These are phyloP conservation scores for Corvus cornix DNA, from an alignment of 2,113 vertebrate species.

Conservation along the genomic window DNA sequence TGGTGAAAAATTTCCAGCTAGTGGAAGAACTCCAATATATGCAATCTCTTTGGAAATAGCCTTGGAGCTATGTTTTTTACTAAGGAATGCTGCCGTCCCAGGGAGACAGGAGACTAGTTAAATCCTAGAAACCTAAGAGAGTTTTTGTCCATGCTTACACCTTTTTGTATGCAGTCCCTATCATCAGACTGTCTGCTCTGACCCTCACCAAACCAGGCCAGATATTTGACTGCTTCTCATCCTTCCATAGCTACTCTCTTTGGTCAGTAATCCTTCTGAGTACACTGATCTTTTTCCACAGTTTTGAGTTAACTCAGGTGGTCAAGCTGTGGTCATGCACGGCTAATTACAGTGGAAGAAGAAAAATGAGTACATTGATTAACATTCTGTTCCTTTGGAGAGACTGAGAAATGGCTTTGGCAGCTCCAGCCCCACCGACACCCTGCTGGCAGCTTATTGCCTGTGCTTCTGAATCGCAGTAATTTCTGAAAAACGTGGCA, in stretches of 20 bases:
- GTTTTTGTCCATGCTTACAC: neutral
- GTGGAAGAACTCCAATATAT: neutral
- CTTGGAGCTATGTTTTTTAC: neutral
- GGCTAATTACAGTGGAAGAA: neutral
- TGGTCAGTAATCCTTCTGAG: neutral
- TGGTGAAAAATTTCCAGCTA: neutral
- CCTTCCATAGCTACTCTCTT: neutral
- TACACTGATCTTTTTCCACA: neutral
- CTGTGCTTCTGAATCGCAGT: neutral
- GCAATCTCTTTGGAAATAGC: neutral
- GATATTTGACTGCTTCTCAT: neutral
- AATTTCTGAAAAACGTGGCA: neutral
- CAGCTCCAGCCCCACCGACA: neutral
- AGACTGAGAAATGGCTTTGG: neutral
- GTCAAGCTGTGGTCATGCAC: neutral
- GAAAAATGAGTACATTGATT: neutral
- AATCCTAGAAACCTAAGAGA: neutral
- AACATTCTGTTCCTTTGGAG: conserved; percentile 5
- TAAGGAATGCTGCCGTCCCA: neutral
- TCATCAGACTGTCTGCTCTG: neutral
- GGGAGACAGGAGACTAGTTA: neutral
- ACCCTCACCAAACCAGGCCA: neutral
- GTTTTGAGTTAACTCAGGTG: neutral
- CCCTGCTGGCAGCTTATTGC: neutral
- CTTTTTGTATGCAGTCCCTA: neutral